These are phyloP conservation scores for Trachymyrmex cornetzi DNA, from an alignment of 1,140 invertebrate species.

Conservation along the genomic window DNA sequence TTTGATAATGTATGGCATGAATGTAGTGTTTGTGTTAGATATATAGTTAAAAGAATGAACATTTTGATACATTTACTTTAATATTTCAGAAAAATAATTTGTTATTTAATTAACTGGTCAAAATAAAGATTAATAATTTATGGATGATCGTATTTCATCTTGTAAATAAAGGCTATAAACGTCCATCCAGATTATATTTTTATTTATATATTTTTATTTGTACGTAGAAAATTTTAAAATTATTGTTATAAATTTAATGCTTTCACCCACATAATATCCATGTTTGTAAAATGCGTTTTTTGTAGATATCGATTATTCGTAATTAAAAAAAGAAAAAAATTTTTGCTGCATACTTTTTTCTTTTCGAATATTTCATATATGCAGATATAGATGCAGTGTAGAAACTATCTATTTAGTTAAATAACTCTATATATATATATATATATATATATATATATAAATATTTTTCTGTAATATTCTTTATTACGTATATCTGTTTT, in stretches of 20 bases:
- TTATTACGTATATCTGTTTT: constrained; percentile 68
- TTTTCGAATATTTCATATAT: not conserved
- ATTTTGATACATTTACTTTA: not conserved
- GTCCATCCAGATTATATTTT: not conserved
- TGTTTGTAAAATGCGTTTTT: no score
- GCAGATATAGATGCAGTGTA: not conserved
- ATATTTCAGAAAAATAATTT: constrained; percentile 10
- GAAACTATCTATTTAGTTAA: not conserved
- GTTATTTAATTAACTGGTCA: not conserved
- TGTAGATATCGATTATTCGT: no score
- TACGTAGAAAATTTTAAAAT: not conserved
- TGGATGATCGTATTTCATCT: not conserved
- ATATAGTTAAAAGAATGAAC: not conserved
- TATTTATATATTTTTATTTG: not conserved
- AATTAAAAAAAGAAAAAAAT: not conserved
- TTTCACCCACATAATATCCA: not conserved
- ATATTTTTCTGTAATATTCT: constrained; percentile 56
- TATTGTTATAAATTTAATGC: not conserved
- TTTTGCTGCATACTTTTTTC: not conserved
- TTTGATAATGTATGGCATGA: not conserved
- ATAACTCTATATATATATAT: no score
- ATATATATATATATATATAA: no score
- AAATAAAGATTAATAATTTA: not conserved
- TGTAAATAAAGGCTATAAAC: not conserved
- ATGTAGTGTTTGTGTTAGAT: not conserved